phyloP scores from a whole-genome alignment of 2,888 invertebrate species.

The Hemithea aestivaria region DNA sequence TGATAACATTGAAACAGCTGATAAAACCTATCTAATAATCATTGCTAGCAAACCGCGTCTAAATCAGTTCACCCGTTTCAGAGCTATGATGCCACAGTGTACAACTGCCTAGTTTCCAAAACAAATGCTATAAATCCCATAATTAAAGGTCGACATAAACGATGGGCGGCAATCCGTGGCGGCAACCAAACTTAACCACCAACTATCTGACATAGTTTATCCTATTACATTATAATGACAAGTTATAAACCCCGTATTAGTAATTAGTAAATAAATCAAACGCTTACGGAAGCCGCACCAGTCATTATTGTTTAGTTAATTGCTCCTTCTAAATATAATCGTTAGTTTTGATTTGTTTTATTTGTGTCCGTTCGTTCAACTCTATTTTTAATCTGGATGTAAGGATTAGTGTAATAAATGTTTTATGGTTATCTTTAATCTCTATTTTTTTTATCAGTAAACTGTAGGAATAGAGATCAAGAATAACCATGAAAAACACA shows the following conservation, averaged over 20 bases:
- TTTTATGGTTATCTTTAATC: no score
- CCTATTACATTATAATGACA: conserved; percentile 20
- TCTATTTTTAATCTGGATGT: conserved; percentile 14
- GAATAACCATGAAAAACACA: no score
- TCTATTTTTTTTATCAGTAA: no score
- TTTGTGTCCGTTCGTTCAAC: conserved; percentile 15
- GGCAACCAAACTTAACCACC: conserved; percentile 15
- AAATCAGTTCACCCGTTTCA: no score
- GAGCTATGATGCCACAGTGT: no score
- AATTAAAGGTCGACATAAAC: conserved; percentile 9
- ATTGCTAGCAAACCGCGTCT: no score
- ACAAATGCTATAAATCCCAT: conserved; percentile 12
- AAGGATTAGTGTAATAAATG: conserved; percentile 2
- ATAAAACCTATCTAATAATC: no score
- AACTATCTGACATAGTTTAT: conserved; percentile 16
- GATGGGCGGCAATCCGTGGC: conserved; percentile 8
- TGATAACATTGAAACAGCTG: no score
- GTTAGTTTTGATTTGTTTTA: conserved; percentile 25
- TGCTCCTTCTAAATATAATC: conserved; percentile 32
- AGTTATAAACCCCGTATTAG: conserved; percentile 16
- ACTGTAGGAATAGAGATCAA: no score
- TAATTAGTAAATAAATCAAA: conserved; percentile 26
- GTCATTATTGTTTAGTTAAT: conserved; percentile 34
- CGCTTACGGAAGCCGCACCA: conserved; percentile 25
- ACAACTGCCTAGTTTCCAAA: conserved; percentile 5